phyloP scores from a whole-genome alignment of 2,888 invertebrate species.

The Lymantria monacha region DNA sequence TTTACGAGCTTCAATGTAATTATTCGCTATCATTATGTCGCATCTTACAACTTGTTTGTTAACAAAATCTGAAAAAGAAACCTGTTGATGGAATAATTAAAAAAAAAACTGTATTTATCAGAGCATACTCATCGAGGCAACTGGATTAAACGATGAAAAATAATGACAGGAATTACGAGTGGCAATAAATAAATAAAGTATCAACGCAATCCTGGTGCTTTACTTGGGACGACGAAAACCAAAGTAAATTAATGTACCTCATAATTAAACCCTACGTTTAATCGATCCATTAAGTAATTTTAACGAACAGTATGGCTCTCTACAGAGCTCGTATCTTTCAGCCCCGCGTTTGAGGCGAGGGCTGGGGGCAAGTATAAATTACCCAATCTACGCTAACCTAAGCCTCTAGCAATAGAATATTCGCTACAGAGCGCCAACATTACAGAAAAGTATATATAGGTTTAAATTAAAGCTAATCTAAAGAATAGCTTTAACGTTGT shows the following conservation, averaged over 20 bases:
- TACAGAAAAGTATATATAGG: constrained; percentile 70
- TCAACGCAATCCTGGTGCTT: constrained; percentile 32
- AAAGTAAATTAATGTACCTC: constrained; percentile 53
- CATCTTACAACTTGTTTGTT: constrained; percentile 36
- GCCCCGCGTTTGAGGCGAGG: constrained; percentile 46
- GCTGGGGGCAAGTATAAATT: constrained; percentile 76
- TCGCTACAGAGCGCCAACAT: constrained; percentile 64
- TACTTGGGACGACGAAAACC: constrained; percentile 26
- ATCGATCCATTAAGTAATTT: constrained; percentile 76
- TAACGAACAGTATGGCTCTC: constrained; percentile 66
- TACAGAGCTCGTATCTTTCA: constrained; percentile 60
- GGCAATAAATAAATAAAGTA: constrained; percentile 34
- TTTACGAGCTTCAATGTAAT: constrained; percentile 59
- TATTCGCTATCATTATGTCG: constrained; percentile 47
- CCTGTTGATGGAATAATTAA: constrained; percentile 27
- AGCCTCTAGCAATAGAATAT: constrained; percentile 75
- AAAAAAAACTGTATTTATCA: constrained; percentile 11
- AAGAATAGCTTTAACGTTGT: constrained; percentile 54
- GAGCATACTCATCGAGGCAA: constrained; percentile 2
- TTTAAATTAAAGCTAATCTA: constrained; percentile 61
- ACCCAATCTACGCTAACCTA: constrained; percentile 78
- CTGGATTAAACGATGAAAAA: constrained; percentile 26
- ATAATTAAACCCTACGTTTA: constrained; percentile 65
- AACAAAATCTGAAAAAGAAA: constrained; percentile 30
- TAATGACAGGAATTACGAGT: constrained; percentile 27